phyloP scores from a whole-genome alignment of 1,140 invertebrate genomes.

The Globodera ellingtonae region DNA sequence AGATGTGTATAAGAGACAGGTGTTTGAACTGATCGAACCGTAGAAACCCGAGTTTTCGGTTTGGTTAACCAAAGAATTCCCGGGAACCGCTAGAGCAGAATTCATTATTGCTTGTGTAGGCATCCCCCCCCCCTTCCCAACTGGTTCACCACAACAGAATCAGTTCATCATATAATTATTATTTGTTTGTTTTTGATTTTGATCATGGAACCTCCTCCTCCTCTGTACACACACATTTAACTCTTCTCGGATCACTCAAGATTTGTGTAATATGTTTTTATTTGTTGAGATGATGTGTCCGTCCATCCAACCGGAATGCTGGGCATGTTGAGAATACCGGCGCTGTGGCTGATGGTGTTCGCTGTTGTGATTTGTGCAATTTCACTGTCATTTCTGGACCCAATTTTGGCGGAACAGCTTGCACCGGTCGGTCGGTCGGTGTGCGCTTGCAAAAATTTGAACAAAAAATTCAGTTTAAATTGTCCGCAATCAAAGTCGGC shows the following conservation, averaged over 20 bases:
- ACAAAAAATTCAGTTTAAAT: constrained; percentile 68
- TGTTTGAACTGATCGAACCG: too few species aligned
- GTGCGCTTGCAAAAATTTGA: not conserved
- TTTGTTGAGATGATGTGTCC: constrained; percentile 68
- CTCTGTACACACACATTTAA: not conserved
- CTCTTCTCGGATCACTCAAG: not conserved
- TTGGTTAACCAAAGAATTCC: not conserved
- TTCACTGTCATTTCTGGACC: constrained; percentile 63
- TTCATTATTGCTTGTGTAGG: too few species aligned
- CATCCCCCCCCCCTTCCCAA: too few species aligned
- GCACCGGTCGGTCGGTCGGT: constrained; percentile 39
- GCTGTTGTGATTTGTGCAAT: constrained; percentile 64
- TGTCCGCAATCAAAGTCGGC: constrained; percentile 77
- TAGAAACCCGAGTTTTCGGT: not conserved
- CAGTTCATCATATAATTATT: too few species aligned
- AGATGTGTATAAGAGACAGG: too few species aligned
- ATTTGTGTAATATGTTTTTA: not conserved
- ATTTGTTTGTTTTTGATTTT: too few species aligned
- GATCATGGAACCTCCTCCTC: not conserved
- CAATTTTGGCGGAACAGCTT: constrained; percentile 58
- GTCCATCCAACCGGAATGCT: constrained; percentile 50
- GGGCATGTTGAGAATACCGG: constrained; percentile 51
- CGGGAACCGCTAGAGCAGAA: too few species aligned
- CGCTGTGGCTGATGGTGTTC: constrained; percentile 59
- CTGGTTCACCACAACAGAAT: too few species aligned